These are phyloP conservation scores for Sphaerodactylus townsendi DNA, from an alignment of 2,113 vertebrate species.

Conservation along the genomic window DNA sequence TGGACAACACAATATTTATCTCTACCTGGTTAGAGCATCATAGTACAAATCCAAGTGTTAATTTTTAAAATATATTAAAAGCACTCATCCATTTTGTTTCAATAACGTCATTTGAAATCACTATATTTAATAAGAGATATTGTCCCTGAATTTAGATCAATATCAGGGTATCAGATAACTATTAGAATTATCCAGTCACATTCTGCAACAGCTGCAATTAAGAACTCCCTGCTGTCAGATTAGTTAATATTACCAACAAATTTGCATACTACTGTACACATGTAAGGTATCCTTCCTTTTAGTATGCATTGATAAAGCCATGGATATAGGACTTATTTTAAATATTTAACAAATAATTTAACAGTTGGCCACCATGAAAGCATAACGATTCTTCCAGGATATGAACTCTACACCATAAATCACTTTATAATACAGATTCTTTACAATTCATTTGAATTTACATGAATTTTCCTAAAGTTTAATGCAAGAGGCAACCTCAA, in stretches of 20 bases:
- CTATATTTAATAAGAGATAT: conserved; percentile 2
- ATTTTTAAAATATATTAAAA: neutral
- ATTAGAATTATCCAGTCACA: conserved; percentile 35
- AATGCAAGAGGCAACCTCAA: conserved; percentile 36
- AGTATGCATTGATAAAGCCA: conserved; percentile 60
- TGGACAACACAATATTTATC: neutral
- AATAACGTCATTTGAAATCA: conserved; percentile 38
- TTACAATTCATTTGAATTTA: conserved; percentile 66
- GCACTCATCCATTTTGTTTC: conserved; percentile 20
- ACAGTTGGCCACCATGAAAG: conserved; percentile 68
- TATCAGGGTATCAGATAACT: neutral
- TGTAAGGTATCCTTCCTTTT: conserved; percentile 40
- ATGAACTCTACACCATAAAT: conserved; percentile 68
- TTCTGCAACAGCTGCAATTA: conserved; percentile 11
- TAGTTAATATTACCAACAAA: conserved; percentile 34
- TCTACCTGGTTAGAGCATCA: conserved; percentile 25
- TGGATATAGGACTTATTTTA: conserved; percentile 39
- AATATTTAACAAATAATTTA: conserved; percentile 85
- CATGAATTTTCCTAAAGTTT: conserved; percentile 66
- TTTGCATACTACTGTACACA: conserved; percentile 42
- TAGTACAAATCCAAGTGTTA: conserved; percentile 28
- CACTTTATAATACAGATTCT: conserved; percentile 71
- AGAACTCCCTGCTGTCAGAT: neutral
- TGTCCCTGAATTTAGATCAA: neutral
- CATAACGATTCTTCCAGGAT: conserved; percentile 54